phyloP scores from a whole-genome alignment of 2,113 vertebrate species.

The Tretioscincus oriximinensis region DNA sequence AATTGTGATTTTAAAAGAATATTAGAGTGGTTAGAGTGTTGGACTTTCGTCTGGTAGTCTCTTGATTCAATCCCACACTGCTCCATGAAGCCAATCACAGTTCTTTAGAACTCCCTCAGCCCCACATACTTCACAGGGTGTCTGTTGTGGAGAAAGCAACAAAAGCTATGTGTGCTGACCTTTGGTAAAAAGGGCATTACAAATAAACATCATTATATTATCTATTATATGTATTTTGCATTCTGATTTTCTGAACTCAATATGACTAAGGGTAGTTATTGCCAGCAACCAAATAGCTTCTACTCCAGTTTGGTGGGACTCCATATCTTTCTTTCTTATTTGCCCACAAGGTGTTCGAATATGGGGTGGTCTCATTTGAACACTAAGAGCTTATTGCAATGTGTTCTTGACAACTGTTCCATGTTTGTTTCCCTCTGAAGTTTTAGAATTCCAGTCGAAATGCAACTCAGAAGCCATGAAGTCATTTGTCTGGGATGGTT shows the following conservation, averaged over 20 bases:
- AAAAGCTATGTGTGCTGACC: no score
- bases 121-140: no score
- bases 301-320: neutral
- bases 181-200: no score
- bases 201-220: no score
- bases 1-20: no score
- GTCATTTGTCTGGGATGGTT: no score
- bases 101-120: no score
- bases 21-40: no score
- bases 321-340: neutral
- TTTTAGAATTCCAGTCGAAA: neutral
- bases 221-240: neutral
- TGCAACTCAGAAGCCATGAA: neutral
- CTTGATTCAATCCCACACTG: no score
- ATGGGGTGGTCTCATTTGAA: neutral
- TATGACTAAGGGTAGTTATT: neutral
- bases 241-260: neutral
- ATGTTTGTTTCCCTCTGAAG: neutral
- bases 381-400: neutral
- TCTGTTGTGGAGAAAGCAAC: no score
- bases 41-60: no score
- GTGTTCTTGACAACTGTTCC: neutral
- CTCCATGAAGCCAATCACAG: no score
- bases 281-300: neutral
- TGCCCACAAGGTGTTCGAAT: neutral